Percentiles rank a stretch among this genome's conserved stretches.
phyloP scores from a whole-genome alignment of 2,113 vertebrate species.

The Pristiophorus japonicus region DNA sequence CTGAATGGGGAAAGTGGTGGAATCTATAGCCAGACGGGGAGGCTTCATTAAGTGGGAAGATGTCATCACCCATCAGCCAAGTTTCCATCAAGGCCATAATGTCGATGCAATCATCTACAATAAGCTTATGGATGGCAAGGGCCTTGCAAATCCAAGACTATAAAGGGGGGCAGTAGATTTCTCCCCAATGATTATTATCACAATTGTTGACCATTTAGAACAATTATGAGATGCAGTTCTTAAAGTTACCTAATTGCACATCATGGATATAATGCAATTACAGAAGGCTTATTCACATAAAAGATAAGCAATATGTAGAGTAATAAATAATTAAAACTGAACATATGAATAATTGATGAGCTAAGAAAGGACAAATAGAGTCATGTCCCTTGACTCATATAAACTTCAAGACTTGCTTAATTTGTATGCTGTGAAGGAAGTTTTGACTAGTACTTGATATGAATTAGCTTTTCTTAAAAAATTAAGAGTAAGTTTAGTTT shows the following conservation, averaged over 20 bases:
- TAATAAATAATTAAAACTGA: constrained; percentile 35
- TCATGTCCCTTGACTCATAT: constrained; percentile 9
- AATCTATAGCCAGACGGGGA: not conserved
- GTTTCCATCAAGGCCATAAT: not conserved
- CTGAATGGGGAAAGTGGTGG: not conserved
- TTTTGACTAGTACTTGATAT: not conserved
- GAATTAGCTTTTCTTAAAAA: not conserved
- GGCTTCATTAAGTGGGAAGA: too few species aligned
- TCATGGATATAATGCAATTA: not conserved
- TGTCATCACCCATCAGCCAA: not conserved
- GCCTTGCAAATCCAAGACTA: not conserved
- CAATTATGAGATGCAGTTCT: not conserved
- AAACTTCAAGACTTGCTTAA: not conserved
- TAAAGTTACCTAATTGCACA: not conserved
- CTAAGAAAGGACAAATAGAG: not conserved
- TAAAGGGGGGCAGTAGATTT: not conserved
- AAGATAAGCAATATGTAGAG: constrained; percentile 19
- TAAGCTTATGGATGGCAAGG: not conserved
- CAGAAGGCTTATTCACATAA: not conserved
- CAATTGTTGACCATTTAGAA: not conserved
- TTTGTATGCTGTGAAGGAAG: not conserved
- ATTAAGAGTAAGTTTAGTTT: not conserved
- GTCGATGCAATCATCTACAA: not conserved
- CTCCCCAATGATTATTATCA: not conserved
- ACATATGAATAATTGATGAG: constrained; percentile 28